Percentiles rank a stretch among this genome's conserved stretches.
phyloP scores from a whole-genome alignment of 2,113 vertebrate species.

The Callopanchax toddi region DNA sequence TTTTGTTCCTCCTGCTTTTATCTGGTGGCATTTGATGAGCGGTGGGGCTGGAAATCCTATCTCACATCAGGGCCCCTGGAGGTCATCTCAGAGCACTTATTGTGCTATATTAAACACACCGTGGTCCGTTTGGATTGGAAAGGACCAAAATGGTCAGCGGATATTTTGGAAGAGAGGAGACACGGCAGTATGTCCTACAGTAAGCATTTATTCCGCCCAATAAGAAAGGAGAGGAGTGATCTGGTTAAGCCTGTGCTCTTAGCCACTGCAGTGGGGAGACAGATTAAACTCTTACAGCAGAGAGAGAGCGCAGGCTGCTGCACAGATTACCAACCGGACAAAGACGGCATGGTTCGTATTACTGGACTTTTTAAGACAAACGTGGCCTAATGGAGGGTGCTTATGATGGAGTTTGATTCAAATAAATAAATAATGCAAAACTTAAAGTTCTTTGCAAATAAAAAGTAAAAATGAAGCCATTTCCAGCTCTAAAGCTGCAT shows the following conservation, averaged over 20 bases:
- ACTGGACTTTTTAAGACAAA: constrained; percentile 22
- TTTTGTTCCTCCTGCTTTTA: background rate
- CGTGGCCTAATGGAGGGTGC: constrained; percentile 1
- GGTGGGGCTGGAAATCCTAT: background rate
- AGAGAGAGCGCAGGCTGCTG: constrained; percentile 57
- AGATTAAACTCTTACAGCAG: constrained; percentile 75
- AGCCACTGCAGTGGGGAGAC: constrained; percentile 52
- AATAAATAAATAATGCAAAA: background rate
- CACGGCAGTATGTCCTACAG: constrained; percentile 52
- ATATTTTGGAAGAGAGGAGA: constrained; percentile 46
- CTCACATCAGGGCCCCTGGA: background rate
- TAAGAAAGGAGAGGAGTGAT: constrained; percentile 65
- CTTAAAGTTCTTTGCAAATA: background rate
- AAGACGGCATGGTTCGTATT: constrained; percentile 27
- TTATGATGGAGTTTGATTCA: background rate
- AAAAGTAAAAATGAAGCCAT: background rate
- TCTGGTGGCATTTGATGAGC: background rate
- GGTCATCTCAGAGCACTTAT: constrained; percentile 33
- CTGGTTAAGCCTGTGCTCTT: constrained; percentile 68
- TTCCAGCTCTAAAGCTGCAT: background rate
- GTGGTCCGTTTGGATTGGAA: constrained; percentile 46
- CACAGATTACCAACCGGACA: constrained; percentile 65
- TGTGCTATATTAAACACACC: constrained; percentile 20
- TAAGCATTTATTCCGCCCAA: constrained; percentile 61
- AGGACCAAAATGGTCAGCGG: constrained; percentile 38